These are phyloP conservation scores for Eptatretus atami DNA, from an alignment of 2,797 vertebrate species.

Conservation along the genomic window DNA sequence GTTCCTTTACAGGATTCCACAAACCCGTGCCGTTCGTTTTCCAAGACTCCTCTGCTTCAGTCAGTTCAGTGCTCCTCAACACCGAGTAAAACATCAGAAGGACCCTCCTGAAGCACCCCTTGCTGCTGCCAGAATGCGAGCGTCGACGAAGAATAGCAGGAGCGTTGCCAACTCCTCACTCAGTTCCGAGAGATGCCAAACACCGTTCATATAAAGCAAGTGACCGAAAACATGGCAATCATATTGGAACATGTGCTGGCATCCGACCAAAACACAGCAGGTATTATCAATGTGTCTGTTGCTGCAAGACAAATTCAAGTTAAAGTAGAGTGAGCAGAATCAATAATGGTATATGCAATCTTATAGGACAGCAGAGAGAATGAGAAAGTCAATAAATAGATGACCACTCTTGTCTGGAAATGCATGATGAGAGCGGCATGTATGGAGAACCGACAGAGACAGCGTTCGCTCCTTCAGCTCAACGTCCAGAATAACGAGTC, in stretches of 20 bases:
- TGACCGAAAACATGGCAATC: neutral
- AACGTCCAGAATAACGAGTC: conserved; percentile 56
- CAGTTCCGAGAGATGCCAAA: conserved; percentile 50
- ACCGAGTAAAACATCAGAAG: conserved; percentile 34
- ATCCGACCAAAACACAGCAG: no score
- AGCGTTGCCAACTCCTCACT: conserved; percentile 35
- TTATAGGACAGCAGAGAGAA: no score
- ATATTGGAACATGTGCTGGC: no score
- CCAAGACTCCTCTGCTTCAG: neutral
- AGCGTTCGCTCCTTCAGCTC: conserved; percentile 56
- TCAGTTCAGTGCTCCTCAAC: conserved; percentile 18
- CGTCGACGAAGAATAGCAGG: conserved; percentile 40
- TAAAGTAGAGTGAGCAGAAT: no score
- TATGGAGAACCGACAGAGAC: conserved; percentile 49
- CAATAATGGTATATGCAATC: no score
- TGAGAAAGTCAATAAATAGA: no score
- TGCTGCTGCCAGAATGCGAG: conserved; percentile 79
- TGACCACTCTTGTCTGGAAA: conserved; percentile 57
- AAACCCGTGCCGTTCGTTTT: neutral
- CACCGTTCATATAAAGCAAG: conserved; percentile 13
- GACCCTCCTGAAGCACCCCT: conserved; percentile 49
- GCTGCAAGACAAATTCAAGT: no score
- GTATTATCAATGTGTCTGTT: no score
- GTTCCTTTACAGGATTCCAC: no score
- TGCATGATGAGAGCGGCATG: conserved; percentile 72